A percentile compares a stretch with the other conserved stretches of the same genome.
Conservation (phyloP, 1,140 invertebrate genomes). For the Uloborus diversus region DNA sequence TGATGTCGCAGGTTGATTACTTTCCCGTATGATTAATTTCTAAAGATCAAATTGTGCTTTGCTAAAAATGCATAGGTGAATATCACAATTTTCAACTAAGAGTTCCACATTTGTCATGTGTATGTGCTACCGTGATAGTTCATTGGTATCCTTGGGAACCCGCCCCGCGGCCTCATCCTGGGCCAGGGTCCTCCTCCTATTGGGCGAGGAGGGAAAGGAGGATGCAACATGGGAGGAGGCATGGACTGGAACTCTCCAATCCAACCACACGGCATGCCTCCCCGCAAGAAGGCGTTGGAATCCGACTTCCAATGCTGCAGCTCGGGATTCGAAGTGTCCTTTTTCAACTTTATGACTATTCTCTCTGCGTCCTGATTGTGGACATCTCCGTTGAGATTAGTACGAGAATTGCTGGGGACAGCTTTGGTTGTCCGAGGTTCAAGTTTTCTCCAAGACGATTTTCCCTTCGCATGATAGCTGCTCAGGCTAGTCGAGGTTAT, state of each 20-base stretch:
- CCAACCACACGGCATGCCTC: neutral
- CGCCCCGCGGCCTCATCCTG: neutral
- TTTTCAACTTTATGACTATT: constrained; percentile 52
- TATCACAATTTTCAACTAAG: constrained; percentile 45
- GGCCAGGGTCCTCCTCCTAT: neutral
- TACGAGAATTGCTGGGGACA: neutral
- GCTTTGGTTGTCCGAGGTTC: constrained; percentile 19
- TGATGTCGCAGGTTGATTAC: neutral
- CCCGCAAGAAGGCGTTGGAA: neutral
- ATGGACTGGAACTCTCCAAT: neutral
- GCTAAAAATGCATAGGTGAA: constrained; percentile 40
- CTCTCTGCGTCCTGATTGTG: constrained; percentile 13
- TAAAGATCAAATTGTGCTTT: constrained; percentile 27
- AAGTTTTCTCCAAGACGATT: constrained; percentile 35
- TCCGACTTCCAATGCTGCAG: constrained; percentile 42
- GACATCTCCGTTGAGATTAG: neutral
- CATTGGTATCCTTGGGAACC: neutral
- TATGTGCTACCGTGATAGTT: constrained; percentile 17
- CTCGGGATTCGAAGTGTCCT: constrained; percentile 55
- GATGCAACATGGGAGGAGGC: neutral
- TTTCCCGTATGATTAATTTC: neutral
- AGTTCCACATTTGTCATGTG: constrained; percentile 32
- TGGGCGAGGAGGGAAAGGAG: neutral
- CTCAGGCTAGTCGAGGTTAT: neutral
- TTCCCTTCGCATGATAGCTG: constrained; percentile 13